These are phyloP conservation scores for Characodon lateralis DNA, from an alignment of 2,797 vertebrate species.

Conservation along the genomic window DNA sequence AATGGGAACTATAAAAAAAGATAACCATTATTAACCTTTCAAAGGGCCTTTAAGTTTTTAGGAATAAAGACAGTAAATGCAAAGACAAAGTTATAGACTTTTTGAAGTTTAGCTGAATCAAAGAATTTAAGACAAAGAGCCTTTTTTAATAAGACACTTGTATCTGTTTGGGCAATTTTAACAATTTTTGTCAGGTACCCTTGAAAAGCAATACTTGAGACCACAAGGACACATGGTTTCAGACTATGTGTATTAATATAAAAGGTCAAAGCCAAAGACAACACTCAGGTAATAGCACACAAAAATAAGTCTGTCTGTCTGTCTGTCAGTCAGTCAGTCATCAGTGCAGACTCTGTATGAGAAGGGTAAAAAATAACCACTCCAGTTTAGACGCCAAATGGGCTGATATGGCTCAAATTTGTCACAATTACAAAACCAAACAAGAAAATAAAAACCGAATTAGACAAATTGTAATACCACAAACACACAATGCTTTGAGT, in stretches of 20 bases:
- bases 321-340: background rate
- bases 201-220: background rate
- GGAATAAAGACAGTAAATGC: conserved; percentile 15
- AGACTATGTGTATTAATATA: conserved; percentile 1
- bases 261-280: background rate
- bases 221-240: conserved; percentile 9
- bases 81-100: conserved; percentile 28
- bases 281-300: background rate
- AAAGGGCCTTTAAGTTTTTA: conserved; percentile 5
- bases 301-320: background rate
- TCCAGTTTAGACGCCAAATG: background rate
- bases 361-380: background rate
- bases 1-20: conserved; percentile 6
- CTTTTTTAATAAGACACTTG: background rate
- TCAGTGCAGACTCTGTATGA: background rate
- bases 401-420: background rate
- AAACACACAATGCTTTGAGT: conserved; percentile 7
- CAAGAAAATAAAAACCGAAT: background rate
- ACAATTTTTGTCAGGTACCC: background rate
- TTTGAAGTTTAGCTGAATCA: conserved; percentile 25
- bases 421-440: conserved; percentile 2
- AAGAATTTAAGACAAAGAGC: background rate
- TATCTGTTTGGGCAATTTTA: conserved; percentile 1
- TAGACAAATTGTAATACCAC: background rate
- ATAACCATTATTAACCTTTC: conserved; percentile 9